Percentiles rank a stretch among this genome's conserved stretches.
These are phyloP conservation scores for Pseudorhiza aurosa DNA, from an alignment of 30 jellyfish, hydroid and myxozoan species.

Conservation along the genomic window DNA sequence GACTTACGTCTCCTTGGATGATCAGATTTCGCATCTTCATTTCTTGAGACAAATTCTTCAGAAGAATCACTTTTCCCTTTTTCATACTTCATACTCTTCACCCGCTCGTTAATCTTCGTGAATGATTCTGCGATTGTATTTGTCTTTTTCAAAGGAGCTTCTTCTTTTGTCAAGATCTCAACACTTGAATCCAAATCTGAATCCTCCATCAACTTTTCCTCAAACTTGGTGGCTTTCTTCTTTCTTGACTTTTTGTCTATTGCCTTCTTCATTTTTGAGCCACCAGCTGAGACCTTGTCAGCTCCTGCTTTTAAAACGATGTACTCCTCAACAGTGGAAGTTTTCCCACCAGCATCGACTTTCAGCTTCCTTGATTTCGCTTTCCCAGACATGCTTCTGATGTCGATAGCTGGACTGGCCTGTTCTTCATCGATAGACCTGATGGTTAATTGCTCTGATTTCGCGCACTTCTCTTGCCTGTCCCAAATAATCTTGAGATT, in stretches of 20 bases:
- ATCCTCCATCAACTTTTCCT: too few relatives aligned
- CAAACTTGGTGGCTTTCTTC: not conserved
- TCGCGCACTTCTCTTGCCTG: conserved; percentile 17
- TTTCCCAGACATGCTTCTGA: conserved; percentile 3
- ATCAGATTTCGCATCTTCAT: not conserved
- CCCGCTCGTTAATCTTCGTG: not conserved
- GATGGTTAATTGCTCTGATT: not conserved
- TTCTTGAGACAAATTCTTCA: too few relatives aligned
- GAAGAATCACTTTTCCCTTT: not conserved
- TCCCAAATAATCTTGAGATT: conserved; percentile 59
- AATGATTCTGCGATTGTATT: conserved; percentile 19
- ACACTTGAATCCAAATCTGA: not conserved
- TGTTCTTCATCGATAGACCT: not conserved
- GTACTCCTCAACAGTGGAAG: not conserved
- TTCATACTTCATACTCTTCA: not conserved
- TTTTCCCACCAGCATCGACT: not conserved
- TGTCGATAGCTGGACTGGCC: conserved; percentile 19
- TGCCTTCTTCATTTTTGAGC: not conserved
- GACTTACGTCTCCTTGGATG: not conserved
- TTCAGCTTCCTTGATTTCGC: not conserved
- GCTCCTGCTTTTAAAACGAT: not conserved
- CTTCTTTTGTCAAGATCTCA: not conserved
- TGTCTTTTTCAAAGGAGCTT: not conserved
- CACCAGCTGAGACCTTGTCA: not conserved
- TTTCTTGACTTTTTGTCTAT: not conserved